Conservation (phyloP, 2,888 invertebrate genomes). For the Coenonympha glycerion region DNA sequence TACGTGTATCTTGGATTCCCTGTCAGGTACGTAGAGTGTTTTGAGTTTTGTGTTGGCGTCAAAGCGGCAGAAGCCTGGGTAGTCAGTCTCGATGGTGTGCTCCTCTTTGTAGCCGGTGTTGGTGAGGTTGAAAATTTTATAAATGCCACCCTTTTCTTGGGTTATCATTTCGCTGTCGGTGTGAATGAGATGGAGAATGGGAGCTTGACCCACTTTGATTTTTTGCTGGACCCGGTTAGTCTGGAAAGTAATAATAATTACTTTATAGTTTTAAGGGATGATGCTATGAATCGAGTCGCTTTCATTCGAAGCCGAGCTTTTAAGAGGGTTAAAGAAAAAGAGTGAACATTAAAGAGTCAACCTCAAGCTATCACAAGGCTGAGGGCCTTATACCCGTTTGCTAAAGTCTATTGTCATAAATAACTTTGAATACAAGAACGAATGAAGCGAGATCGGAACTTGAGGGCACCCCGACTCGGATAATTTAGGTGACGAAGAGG, state of each 20-base stretch:
- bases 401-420: too few species aligned
- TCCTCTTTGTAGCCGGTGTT: constrained; percentile 77
- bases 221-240: constrained; percentile 82
- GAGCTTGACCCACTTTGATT: constrained; percentile 79
- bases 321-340: too few species aligned
- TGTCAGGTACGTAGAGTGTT: constrained; percentile 80
- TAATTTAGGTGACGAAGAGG: too few species aligned
- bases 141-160: constrained; percentile 83
- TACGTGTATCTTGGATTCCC: constrained; percentile 71
- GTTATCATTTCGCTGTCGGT: constrained; percentile 79
- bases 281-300: too few species aligned
- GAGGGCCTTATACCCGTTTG: too few species aligned
- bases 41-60: constrained; percentile 77
- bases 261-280: too few species aligned
- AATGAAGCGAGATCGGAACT: too few species aligned
- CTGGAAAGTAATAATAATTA: constrained; percentile 61
- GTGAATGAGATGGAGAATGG: constrained; percentile 78
- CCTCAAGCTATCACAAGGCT: too few species aligned
- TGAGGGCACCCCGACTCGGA: too few species aligned
- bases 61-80: constrained; percentile 83
- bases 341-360: too few species aligned
- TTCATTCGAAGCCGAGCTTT: too few species aligned
- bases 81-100: constrained; percentile 76
- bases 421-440: too few species aligned
- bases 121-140: constrained; percentile 80